phyloP scores from a whole-genome alignment of 2,888 invertebrate species.

The Nephrocerus scutellatus region DNA sequence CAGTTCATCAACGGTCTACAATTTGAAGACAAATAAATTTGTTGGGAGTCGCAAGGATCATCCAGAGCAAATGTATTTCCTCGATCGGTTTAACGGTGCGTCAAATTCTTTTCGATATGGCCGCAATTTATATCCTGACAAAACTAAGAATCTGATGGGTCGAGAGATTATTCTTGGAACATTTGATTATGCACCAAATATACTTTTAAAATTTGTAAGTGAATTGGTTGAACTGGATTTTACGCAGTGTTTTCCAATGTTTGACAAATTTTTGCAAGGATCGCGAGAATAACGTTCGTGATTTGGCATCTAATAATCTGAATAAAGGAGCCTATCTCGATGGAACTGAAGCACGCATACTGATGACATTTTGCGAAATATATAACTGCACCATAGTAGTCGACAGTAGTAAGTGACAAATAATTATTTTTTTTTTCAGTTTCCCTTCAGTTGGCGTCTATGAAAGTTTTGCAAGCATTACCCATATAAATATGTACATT shows the following conservation, averaged over 20 bases:
- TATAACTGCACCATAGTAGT: slow-evolving; percentile 48
- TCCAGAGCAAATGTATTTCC: slow-evolving; percentile 21
- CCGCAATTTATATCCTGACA: slow-evolving; percentile 23
- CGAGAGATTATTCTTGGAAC: slow-evolving; percentile 34
- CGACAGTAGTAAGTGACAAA: slow-evolving; percentile 31
- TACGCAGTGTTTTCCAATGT: neutral
- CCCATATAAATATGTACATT: too few relatives aligned
- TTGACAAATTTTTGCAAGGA: slow-evolving; percentile 1
- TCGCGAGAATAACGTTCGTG: slow-evolving; percentile 20
- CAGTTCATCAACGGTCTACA: slow-evolving; percentile 26
- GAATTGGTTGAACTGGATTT: slow-evolving; percentile 5
- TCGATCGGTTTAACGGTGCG: slow-evolving; percentile 26
- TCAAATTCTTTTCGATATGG: slow-evolving; percentile 19
- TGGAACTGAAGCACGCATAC: slow-evolving; percentile 51
- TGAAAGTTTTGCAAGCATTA: too few relatives aligned
- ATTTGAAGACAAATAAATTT: slow-evolving; percentile 37
- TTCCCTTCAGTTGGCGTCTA: too few relatives aligned
- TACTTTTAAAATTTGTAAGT: slow-evolving; percentile 31
- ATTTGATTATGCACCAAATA: slow-evolving; percentile 40
- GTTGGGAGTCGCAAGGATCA: slow-evolving; percentile 26
- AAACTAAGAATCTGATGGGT: slow-evolving; percentile 32
- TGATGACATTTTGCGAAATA: slow-evolving; percentile 41
- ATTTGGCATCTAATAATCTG: slow-evolving; percentile 22
- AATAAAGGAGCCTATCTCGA: slow-evolving; percentile 42
- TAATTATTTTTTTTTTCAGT: too few relatives aligned